phyloP scores from a whole-genome alignment of 92 coral and sea anemone species.

The Parazoanthus darwini region DNA sequence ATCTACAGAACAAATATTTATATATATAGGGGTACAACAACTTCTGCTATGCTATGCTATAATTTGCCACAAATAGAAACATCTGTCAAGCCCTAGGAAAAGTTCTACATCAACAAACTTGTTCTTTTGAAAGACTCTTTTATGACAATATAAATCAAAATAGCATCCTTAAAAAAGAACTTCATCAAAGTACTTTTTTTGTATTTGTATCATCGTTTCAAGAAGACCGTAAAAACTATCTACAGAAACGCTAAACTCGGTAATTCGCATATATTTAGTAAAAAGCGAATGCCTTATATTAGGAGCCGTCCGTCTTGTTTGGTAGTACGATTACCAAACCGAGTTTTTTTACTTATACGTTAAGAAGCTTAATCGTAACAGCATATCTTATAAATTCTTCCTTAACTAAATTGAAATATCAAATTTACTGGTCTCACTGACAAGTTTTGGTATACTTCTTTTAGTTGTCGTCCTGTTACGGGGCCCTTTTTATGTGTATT shows the following conservation, averaged over 20 bases:
- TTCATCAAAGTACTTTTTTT: too few relatives aligned
- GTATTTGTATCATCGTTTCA: too few relatives aligned
- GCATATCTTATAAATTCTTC: too few relatives aligned
- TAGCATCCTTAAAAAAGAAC: too few relatives aligned
- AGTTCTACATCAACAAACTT: background rate
- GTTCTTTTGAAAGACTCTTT: background rate
- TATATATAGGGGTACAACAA: background rate
- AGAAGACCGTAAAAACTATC: too few relatives aligned
- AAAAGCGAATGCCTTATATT: too few relatives aligned
- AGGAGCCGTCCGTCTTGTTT: background rate
- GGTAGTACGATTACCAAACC: background rate
- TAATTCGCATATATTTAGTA: too few relatives aligned
- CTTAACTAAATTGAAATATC: background rate
- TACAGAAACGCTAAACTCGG: too few relatives aligned
- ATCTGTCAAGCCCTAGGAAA: background rate
- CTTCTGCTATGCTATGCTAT: background rate
- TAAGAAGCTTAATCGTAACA: background rate
- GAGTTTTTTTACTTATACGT: too few relatives aligned
- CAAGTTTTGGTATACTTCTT: too few relatives aligned
- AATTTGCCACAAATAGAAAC: background rate
- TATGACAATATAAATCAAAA: background rate
- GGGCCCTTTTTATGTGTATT: background rate
- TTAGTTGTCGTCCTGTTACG: background rate
- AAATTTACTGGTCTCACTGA: too few relatives aligned
- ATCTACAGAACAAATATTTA: background rate